Evolutionary conservation across 2,888 invertebrate species (phyloP).

Genomic region (Ellobium chinense): DNA sequence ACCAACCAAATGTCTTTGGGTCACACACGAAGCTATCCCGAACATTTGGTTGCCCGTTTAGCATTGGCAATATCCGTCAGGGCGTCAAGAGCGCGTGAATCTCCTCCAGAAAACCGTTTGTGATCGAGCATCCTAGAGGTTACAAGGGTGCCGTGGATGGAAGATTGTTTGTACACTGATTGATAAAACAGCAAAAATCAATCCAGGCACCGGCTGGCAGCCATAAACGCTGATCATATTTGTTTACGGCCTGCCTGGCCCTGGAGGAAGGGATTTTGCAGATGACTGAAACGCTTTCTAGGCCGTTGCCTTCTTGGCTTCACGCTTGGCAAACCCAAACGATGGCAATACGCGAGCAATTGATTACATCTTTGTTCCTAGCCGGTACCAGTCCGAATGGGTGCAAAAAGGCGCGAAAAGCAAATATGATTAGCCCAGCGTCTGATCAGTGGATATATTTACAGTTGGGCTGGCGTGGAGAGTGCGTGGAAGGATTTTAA

Average conservation of each 20-base stretch:
- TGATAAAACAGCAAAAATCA: slow-evolving; percentile 54
- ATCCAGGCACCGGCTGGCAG: slow-evolving; percentile 40
- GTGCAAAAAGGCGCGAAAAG: slow-evolving; percentile 56
- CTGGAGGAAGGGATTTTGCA: slow-evolving; percentile 37
- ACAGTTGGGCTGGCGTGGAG: slow-evolving; percentile 54
- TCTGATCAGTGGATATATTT: slow-evolving; percentile 60
- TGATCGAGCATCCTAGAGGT: background rate
- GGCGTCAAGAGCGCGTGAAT: slow-evolving; percentile 23
- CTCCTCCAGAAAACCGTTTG: slow-evolving; percentile 1
- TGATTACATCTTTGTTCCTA: slow-evolving; percentile 57
- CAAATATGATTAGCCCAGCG: slow-evolving; percentile 61
- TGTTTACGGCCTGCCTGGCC: slow-evolving; percentile 45
- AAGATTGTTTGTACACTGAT: slow-evolving; percentile 51
- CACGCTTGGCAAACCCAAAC: slow-evolving; percentile 48
- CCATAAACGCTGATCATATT: slow-evolving; percentile 51
- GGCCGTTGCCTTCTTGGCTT: slow-evolving; percentile 45
- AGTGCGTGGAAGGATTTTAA: slow-evolving; percentile 61
- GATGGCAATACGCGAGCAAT: slow-evolving; percentile 56
- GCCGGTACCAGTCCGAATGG: slow-evolving; percentile 45
- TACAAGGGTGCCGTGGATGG: background rate
- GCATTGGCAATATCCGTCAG: slow-evolving; percentile 26
- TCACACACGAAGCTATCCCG: background rate
- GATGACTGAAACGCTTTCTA: slow-evolving; percentile 50
- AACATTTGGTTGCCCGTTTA: slow-evolving; percentile 37
- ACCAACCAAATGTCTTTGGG: background rate